Evolutionary conservation across 2,113 vertebrate genomes (phyloP).

Genomic region (Chloropsis cyanopogon): DNA sequence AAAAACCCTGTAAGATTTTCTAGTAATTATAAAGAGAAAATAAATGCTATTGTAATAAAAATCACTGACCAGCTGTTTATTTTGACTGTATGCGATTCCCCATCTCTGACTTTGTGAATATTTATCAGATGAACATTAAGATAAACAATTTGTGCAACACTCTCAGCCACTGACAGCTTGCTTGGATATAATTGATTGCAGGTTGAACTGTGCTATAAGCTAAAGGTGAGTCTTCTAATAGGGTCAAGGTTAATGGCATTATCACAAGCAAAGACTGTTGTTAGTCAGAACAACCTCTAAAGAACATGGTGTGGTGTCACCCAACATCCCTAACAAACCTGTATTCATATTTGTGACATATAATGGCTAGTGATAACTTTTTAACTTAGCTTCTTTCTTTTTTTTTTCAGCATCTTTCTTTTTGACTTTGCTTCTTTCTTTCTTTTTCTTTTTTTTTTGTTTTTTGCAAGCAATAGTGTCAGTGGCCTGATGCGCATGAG

Average conservation of each 20-base stretch:
- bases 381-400: neutral
- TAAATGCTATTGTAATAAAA: neutral
- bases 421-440: neutral
- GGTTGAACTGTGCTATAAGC: neutral
- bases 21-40: slow-evolving; percentile 7
- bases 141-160: neutral
- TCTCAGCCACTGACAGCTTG: neutral
- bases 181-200: neutral
- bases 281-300: neutral
- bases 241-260: neutral
- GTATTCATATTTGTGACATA: neutral
- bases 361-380: neutral
- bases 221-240: neutral
- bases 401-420: neutral
- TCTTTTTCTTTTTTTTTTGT: neutral
- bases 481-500: neutral
- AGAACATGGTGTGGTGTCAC: neutral
- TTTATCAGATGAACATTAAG: slow-evolving; percentile 17
- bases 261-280: neutral
- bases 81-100: neutral
- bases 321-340: neutral
- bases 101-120: neutral
- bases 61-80: neutral
- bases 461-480: neutral
- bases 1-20: neutral